Evolutionary conservation across 2,113 vertebrate species (phyloP).

Genomic region (Carollia perspicillata): DNA sequence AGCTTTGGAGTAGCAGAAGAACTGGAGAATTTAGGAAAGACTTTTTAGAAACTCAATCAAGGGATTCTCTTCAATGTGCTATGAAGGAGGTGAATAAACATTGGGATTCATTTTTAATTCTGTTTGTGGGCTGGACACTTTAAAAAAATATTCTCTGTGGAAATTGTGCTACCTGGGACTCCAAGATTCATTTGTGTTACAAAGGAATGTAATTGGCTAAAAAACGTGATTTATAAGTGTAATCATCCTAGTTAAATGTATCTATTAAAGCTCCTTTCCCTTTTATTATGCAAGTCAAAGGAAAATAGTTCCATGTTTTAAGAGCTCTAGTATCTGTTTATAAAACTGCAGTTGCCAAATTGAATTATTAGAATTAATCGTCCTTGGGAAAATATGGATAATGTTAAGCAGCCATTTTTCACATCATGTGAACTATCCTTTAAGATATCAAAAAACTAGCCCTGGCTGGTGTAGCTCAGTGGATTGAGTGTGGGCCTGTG

Average conservation of each 20-base stretch:
- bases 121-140: background rate
- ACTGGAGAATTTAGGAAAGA: background rate
- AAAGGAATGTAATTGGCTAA: background rate
- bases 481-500: no score
- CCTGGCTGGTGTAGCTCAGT: no score
- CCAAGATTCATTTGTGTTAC: constrained; percentile 11
- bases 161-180: background rate
- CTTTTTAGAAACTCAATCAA: background rate
- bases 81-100: background rate
- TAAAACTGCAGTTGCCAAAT: background rate
- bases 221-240: background rate
- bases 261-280: background rate
- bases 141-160: background rate
- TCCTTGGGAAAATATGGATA: background rate
- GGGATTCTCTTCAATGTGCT: background rate
- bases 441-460: no score
- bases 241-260: background rate
- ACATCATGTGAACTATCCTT: background rate
- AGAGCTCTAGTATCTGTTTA: background rate
- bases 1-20: background rate
- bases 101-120: background rate
- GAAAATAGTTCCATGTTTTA: constrained; percentile 21
- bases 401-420: background rate
- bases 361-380: constrained; percentile 19
- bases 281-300: constrained; percentile 28